phyloP scores from a whole-genome alignment of 92 coral and sea anemone species.

The Porites rus region DNA sequence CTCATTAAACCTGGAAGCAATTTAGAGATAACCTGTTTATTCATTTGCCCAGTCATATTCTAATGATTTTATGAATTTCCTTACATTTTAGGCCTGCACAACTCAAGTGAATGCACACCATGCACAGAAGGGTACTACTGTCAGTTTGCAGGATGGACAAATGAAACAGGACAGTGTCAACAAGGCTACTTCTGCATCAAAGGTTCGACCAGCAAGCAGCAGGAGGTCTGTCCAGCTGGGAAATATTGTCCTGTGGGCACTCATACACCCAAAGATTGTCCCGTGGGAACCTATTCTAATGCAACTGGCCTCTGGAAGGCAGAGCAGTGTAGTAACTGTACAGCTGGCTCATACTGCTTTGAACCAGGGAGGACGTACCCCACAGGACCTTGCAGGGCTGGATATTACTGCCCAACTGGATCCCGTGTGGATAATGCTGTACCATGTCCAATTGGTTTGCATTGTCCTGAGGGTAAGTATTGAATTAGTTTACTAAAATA shows the following conservation, averaged over 20 bases:
- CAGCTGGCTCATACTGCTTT: conserved; percentile 89
- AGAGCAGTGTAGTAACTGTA: conserved; percentile 88
- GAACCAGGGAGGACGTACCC: conserved; percentile 79
- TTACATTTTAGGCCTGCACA: conserved; percentile 76
- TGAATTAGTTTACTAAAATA: background rate
- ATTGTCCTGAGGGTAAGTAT: conserved; percentile 88
- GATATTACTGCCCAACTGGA: conserved; percentile 92
- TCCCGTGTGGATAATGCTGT: conserved; percentile 73
- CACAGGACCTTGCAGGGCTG: conserved; percentile 85
- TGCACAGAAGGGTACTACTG: conserved; percentile 94
- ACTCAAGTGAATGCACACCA: conserved; percentile 82
- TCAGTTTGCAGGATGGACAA: conserved; percentile 80
- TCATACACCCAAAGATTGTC: conserved; percentile 79
- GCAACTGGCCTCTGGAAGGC: conserved; percentile 81
- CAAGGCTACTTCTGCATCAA: conserved; percentile 84
- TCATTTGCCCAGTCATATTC: background rate
- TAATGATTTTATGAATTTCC: background rate
- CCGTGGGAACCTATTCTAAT: conserved; percentile 88
- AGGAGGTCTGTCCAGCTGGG: conserved; percentile 85
- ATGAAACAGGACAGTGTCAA: conserved; percentile 83
- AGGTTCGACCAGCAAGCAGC: conserved; percentile 67
- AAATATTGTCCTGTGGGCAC: conserved; percentile 92
- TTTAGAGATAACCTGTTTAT: background rate
- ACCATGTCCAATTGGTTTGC: conserved; percentile 92
- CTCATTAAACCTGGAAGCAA: background rate